A percentile compares a stretch with the other conserved stretches of the same genome.
These are phyloP conservation scores for Luehdorfia chinensis DNA, from an alignment of 1,140 invertebrate genomes.

Conservation along the genomic window DNA sequence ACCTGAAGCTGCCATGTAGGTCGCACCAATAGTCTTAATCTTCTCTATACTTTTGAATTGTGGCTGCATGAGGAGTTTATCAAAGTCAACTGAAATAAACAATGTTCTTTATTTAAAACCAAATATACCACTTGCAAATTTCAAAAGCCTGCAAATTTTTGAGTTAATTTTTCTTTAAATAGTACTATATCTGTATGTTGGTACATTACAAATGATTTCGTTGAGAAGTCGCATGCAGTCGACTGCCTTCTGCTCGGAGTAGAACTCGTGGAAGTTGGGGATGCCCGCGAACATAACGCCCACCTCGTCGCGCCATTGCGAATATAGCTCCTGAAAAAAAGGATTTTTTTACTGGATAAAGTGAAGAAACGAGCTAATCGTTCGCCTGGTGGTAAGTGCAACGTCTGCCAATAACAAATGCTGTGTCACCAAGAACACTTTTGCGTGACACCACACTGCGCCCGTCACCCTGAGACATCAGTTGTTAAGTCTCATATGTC, in stretches of 20 bases:
- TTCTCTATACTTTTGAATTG: constrained; percentile 96
- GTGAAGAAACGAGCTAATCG: too few relatives aligned
- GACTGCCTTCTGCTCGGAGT: constrained; percentile 97
- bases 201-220: constrained; percentile 94
- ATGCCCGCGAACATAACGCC: constrained; percentile 99
- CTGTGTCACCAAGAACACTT: too few relatives aligned
- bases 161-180: too few relatives aligned
- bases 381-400: too few relatives aligned
- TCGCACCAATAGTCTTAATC: constrained; percentile 98
- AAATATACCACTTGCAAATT: too few relatives aligned
- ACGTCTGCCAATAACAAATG: too few relatives aligned
- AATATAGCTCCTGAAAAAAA: constrained; percentile 94
- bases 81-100: constrained; percentile 87
- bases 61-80: constrained; percentile 92
- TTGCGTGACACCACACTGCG: too few relatives aligned
- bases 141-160: too few relatives aligned
- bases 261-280: constrained; percentile 99
- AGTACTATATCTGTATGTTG: too few relatives aligned
- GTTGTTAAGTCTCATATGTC: too few relatives aligned
- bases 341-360: too few relatives aligned
- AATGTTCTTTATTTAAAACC: constrained; percentile 9
- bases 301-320: constrained; percentile 93
- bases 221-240: constrained; percentile 98
- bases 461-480: too few relatives aligned
- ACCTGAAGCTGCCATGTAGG: constrained; percentile 99